phyloP scores from a whole-genome alignment of 2,888 invertebrate species.

The Drosophila paracracens region DNA sequence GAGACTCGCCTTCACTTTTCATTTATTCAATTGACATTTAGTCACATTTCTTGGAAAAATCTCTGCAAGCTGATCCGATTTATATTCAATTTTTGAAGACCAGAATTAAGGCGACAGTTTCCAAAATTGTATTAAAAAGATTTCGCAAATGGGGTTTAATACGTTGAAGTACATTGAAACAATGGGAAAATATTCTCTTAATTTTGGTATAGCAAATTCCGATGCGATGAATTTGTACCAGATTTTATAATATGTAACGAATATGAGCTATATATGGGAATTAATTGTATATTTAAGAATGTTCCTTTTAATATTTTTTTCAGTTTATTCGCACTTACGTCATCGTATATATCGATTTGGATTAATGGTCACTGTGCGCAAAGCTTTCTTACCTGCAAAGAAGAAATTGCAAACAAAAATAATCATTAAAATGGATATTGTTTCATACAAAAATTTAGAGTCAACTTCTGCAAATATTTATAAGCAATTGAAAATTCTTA shows the following conservation, averaged over 20 bases:
- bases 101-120: not conserved
- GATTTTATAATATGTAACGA: not conserved
- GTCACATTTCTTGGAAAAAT: conserved; percentile 30
- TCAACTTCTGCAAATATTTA: not conserved
- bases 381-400: conserved; percentile 52
- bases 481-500: conserved; percentile 13
- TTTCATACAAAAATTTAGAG: conserved; percentile 10
- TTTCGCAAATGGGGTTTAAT: not conserved
- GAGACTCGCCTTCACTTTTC: conserved; percentile 43
- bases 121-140: not conserved
- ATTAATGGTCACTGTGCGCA: not conserved
- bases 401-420: conserved; percentile 19
- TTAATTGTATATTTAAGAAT: not conserved
- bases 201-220: not conserved
- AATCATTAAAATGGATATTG: conserved; percentile 13
- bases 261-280: not conserved
- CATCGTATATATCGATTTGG: not conserved
- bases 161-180: not conserved
- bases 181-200: not conserved
- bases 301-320: not conserved
- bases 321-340: conserved; percentile 1
- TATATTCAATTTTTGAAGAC: not conserved
- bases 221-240: not conserved
- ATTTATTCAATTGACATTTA: conserved; percentile 56
- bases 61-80: conserved; percentile 28